Evolutionary conservation across 2,113 vertebrate species (phyloP).

Genomic region (Cynoglossus semilaevis): DNA sequence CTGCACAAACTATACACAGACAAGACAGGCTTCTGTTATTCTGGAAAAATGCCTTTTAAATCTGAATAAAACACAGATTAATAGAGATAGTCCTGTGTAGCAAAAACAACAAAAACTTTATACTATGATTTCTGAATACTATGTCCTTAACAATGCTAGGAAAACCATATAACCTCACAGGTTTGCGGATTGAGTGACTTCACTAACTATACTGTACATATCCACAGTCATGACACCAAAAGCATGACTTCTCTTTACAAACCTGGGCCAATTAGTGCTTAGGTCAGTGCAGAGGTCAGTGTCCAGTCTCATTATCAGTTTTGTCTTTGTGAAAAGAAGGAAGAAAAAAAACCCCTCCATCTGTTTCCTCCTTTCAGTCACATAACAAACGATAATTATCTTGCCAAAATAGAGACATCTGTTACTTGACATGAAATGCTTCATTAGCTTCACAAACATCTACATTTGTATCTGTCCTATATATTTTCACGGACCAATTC

Average conservation of each 20-base stretch:
- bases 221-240: too few species aligned
- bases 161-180: too few species aligned
- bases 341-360: slow-evolving; percentile 34
- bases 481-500: not conserved
- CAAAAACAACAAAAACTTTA: too few species aligned
- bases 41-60: too few species aligned
- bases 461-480: not conserved
- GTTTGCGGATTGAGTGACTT: too few species aligned
- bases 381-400: not conserved
- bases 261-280: slow-evolving; percentile 72
- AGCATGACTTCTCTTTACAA: slow-evolving; percentile 69
- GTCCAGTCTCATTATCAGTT: slow-evolving; percentile 64
- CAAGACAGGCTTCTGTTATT: too few species aligned
- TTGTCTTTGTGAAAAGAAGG: slow-evolving; percentile 43
- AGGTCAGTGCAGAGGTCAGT: slow-evolving; percentile 57
- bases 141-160: too few species aligned
- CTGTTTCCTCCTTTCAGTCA: not conserved
- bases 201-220: too few species aligned
- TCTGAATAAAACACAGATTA: too few species aligned
- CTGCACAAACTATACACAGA: too few species aligned
- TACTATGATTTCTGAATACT: too few species aligned
- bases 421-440: slow-evolving; percentile 23
- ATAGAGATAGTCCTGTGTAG: too few species aligned
- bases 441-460: slow-evolving; percentile 10
- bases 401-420: slow-evolving; percentile 3